Evolutionary conservation across 1,140 invertebrate genomes (phyloP), one percentile per base, ranked within the genome.

Genomic region (Saccostrea cuccullata): DNA sequence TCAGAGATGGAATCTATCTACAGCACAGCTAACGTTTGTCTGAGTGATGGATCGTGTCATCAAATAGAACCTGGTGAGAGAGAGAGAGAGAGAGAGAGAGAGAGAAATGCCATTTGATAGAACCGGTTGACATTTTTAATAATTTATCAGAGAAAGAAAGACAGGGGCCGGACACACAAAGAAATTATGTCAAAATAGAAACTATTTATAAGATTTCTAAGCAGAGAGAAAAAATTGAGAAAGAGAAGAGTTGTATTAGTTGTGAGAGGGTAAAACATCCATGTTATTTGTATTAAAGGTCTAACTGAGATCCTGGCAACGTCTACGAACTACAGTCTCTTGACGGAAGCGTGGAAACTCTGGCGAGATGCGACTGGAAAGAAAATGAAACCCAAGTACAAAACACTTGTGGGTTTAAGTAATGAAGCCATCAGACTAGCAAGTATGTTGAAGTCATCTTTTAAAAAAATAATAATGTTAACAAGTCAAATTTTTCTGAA

Each of bases 351-450:
- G 5, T 98, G 98, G 98, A 95, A 96, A 90, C 96, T 96, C 87
- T 98, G 97, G 96, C 96, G 97, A 83, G 97, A 98, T 88, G 95
- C 94, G 0, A 95, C 96, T 23, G 98, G 98, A 2, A 97, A 96
- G n/a, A 96, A 97, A 55, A 95, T 98, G 91, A 97, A 96, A 92
- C 96, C 96, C 88, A 96, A 97, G 89, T 98, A 97, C 91, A 96
- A 97, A 93, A 96, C 97, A 96, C 98, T 97, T 91, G 96, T 97
- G 0, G 96, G 97, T 89, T 94, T 98, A 20, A 96, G 96, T 0
- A 98, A 98, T 94, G 96, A 97, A 94, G 97, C 97, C 0, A 96
- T 97, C 6, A 95, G 95, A 91, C 94, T 96, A 26, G 98, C 98
- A 93, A 98, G 98, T 98, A 97, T 84, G 47, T 11, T 17, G 30